These are phyloP conservation scores for Trachymyrmex septentrionalis DNA, from an alignment of 1,140 invertebrate genomes.

Conservation along the genomic window DNA sequence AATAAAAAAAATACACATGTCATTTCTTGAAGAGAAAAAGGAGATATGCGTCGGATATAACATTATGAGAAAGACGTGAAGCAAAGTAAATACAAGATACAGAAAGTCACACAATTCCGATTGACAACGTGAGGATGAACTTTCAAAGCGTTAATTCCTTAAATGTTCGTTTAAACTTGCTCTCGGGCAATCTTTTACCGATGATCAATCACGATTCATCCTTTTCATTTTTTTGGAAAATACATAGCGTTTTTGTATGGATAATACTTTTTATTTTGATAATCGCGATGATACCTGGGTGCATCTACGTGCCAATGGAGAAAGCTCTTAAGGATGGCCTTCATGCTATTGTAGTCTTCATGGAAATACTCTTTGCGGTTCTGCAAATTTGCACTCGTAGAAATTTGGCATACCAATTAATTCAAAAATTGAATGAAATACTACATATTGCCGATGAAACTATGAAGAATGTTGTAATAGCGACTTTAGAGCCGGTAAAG, in stretches of 20 bases:
- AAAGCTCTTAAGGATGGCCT: constrained; percentile 4
- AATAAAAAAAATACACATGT: too few species aligned
- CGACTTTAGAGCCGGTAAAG: too few species aligned
- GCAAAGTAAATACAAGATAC: background rate
- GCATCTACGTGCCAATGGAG: constrained; percentile 37
- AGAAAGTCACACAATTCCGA: background rate
- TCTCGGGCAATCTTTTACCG: constrained; percentile 69
- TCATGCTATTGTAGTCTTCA: background rate
- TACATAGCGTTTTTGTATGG: constrained; percentile 36
- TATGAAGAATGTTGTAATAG: too few species aligned
- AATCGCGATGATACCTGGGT: background rate
- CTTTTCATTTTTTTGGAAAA: background rate
- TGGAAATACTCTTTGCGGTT: background rate
- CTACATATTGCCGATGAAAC: too few species aligned
- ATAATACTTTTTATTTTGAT: background rate
- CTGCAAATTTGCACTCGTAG: background rate
- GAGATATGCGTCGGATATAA: background rate
- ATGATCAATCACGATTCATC: constrained; percentile 7
- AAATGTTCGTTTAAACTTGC: constrained; percentile 46
- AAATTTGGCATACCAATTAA: too few species aligned
- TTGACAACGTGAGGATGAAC: constrained; percentile 38
- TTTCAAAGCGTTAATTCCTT: constrained; percentile 67
- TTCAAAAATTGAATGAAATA: too few species aligned
- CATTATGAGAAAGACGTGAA: background rate
- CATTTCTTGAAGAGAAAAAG: background rate